A percentile compares a stretch with the other conserved stretches of the same genome.
Evolutionary conservation across 2,888 invertebrate genomes (phyloP).

Genomic region (Odiellus spinosus): DNA sequence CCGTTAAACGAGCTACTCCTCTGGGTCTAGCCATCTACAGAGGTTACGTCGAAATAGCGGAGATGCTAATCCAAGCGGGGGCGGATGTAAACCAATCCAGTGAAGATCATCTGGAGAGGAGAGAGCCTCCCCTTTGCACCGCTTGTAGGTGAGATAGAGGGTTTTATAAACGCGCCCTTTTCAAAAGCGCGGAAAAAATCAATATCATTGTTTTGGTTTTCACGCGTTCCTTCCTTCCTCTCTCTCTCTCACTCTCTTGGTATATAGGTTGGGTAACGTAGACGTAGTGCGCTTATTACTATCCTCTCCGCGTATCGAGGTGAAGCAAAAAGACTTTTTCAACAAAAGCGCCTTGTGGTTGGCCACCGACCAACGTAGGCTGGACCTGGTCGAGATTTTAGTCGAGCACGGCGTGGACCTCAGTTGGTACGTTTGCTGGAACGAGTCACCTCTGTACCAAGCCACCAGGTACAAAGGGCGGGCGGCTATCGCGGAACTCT

Average conservation of each 20-base stretch:
- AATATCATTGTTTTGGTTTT: too few relatives aligned
- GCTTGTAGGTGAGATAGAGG: constrained; percentile 22
- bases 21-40: constrained; percentile 28
- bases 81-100: constrained; percentile 28
- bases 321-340: constrained; percentile 27
- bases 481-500: constrained; percentile 11
- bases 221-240: too few relatives aligned
- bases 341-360: constrained; percentile 26
- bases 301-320: constrained; percentile 26
- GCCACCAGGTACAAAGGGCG: constrained; percentile 19
- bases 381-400: constrained; percentile 16
- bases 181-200: too few relatives aligned
- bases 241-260: too few relatives aligned
- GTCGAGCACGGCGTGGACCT: constrained; percentile 15
- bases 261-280: not conserved
- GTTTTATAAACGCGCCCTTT: too few relatives aligned
- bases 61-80: constrained; percentile 26
- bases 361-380: constrained; percentile 11
- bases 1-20: constrained; percentile 28
- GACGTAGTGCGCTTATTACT: constrained; percentile 22
- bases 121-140: constrained; percentile 30
- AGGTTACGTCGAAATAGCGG: constrained; percentile 25
- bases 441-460: constrained; percentile 21
- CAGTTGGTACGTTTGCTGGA: constrained; percentile 12
- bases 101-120: constrained; percentile 26